Evolutionary conservation across 2,113 vertebrate genomes (phyloP), one percentile per base, ranked within the genome.

Genomic region (Ochotona princeps): DNA sequence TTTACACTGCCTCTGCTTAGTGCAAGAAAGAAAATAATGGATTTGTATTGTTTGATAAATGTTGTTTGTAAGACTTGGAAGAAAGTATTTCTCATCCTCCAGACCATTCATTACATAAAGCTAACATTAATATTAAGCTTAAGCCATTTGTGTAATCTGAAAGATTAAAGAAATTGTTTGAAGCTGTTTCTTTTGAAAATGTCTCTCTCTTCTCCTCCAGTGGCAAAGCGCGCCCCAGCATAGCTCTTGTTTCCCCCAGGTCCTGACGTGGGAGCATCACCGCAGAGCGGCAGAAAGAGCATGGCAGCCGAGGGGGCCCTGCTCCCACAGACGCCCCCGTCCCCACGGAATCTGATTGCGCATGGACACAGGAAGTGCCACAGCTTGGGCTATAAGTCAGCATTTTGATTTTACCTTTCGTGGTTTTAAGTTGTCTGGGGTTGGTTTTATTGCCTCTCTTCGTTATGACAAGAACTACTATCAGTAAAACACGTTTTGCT

Each of bases 381-480:
- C 96, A 99, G 99, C 97, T 96, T 99, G 97, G 99, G 99, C 95
- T 99, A 99, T 98, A 99, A 99, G 99, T 99, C 95, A 98, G 99
- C 93, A 66, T 89, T 94, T 78, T 51, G 3, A 76, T 85, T 87
- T 96, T 81, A 61, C 81, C 60, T 78, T 91, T 11, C 70, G 76
- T 9, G 38, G 49, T 61, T 47, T 91, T 15, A 73, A 32, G 15
- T 49, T 49, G 18, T 85, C 89, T 80, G 7, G 75, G n/a, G 12
- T 76, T 83, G n/a, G 12, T 21, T 89, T 89, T 91, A 32, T 74
- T 73, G 38, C 32, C 44, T 91, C 0, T 74, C 76, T 72, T 47
- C 70, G 78, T 76, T 70, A 35, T 51, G 75, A 57, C 54, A 57
- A 17, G 54, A 57, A 18, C 18, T 86, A 60, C 86, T 32, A 38